Evolutionary conservation across 2,797 vertebrate species (phyloP).

Genomic region (Smutsia gigantea): DNA sequence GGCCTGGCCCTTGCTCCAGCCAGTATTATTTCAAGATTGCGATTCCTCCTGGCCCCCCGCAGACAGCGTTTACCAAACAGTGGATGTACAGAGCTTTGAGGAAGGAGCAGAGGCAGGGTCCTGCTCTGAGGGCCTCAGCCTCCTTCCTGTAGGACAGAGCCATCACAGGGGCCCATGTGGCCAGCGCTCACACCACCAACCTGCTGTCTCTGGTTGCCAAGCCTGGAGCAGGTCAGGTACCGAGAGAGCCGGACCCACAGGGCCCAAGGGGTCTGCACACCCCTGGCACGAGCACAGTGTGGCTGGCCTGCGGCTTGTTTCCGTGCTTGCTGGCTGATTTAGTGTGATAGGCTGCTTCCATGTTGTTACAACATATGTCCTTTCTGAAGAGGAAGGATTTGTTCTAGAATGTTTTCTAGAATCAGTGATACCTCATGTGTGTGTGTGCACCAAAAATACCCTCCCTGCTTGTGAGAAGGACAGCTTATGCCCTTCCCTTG

Average conservation of each 20-base stretch:
- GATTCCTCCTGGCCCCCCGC: slow-evolving; percentile 74
- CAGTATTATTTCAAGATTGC: slow-evolving; percentile 83
- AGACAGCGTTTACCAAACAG: slow-evolving; percentile 85
- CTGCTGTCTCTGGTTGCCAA: neutral
- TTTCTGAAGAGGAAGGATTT: neutral
- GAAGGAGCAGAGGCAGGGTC: neutral
- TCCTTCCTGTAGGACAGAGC: neutral
- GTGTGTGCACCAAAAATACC: neutral
- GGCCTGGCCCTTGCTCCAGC: slow-evolving; percentile 76
- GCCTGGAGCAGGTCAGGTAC: neutral
- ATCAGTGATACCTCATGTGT: neutral
- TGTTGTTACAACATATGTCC: fast-evolving
- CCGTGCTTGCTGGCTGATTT: neutral
- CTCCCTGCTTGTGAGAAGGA: neutral
- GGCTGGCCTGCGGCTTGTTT: neutral
- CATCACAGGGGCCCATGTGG: neutral
- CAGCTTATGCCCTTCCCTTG: neutral
- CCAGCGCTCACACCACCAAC: too few relatives aligned
- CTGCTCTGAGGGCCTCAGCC: neutral
- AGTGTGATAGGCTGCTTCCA: neutral
- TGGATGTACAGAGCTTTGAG: neutral
- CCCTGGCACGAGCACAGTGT: neutral
- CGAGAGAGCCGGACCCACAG: neutral
- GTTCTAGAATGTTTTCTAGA: neutral
- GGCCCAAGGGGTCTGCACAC: neutral